phyloP scores from a whole-genome alignment of 2,888 invertebrate species.

The Blera fallax region DNA sequence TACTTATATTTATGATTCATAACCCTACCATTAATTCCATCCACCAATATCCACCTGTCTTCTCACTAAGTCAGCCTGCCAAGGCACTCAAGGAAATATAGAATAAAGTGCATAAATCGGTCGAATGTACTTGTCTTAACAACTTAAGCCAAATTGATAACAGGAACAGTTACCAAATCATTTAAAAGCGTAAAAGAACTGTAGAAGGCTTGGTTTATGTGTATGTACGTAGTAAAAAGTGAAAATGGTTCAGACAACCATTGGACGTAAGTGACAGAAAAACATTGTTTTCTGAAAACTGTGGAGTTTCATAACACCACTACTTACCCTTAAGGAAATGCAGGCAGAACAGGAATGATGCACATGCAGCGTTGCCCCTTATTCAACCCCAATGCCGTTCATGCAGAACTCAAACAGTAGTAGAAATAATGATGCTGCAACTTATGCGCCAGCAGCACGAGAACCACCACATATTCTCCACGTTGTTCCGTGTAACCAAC shows the following conservation, averaged over 20 bases:
- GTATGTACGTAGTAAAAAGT: too few species aligned
- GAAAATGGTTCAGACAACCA: too few species aligned
- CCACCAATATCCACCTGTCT: background rate
- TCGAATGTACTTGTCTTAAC: too few species aligned
- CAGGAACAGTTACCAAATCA: too few species aligned
- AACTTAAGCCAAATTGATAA: too few species aligned
- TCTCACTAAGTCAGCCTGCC: background rate
- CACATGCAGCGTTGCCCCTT: background rate
- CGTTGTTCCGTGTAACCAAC: constrained; percentile 3
- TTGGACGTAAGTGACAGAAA: background rate
- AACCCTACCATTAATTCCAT: background rate
- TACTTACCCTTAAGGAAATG: background rate
- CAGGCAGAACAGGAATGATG: background rate
- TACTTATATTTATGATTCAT: constrained; percentile 22
- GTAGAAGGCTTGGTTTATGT: too few species aligned
- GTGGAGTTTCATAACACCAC: background rate
- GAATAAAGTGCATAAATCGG: background rate
- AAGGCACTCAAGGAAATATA: background rate
- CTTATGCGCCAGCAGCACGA: background rate
- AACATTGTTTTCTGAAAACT: background rate
- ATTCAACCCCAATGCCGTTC: background rate
- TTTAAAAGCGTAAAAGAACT: too few species aligned
- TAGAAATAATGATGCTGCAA: background rate
- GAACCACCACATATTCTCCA: background rate
- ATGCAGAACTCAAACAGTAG: background rate